Percentiles rank a stretch among this genome's conserved stretches.
Conservation (phyloP, 2,888 invertebrate species). For the Gisinianus flammeolus region DNA sequence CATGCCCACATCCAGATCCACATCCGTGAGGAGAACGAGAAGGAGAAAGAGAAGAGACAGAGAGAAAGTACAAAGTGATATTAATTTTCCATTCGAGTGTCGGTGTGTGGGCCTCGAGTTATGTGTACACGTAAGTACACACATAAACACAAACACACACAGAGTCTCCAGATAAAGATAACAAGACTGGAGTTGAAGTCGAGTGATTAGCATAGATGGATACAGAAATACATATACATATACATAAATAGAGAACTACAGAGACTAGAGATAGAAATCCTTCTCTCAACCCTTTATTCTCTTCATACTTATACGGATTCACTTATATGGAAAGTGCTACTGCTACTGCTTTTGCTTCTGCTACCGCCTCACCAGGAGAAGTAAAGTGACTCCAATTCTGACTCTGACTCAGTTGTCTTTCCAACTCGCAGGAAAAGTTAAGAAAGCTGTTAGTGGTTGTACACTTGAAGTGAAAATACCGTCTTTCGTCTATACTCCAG, state of each 20-base stretch:
- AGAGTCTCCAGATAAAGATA: background rate
- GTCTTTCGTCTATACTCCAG: background rate
- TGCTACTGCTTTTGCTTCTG: background rate
- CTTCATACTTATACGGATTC: background rate
- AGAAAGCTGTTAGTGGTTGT: slow-evolving; percentile 14
- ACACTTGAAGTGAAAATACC: slow-evolving; percentile 8
- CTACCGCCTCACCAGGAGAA: background rate
- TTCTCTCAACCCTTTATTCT: background rate
- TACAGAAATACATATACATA: background rate
- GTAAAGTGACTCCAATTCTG: background rate
- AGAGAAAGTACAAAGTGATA: background rate
- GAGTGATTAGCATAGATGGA: background rate
- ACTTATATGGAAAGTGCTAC: background rate
- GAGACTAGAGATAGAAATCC: background rate
- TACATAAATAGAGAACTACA: background rate
- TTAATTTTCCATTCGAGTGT: background rate
- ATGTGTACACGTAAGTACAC: background rate
- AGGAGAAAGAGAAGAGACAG: background rate
- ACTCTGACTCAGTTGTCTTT: background rate
- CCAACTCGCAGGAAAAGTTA: background rate
- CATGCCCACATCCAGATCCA: background rate
- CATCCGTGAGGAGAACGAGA: background rate
- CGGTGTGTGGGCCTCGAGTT: background rate
- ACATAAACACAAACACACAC: no score
- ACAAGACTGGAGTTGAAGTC: no score